These are phyloP conservation scores for Melopsittacus undulatus DNA, from an alignment of 2,797 vertebrate genomes.

Conservation along the genomic window DNA sequence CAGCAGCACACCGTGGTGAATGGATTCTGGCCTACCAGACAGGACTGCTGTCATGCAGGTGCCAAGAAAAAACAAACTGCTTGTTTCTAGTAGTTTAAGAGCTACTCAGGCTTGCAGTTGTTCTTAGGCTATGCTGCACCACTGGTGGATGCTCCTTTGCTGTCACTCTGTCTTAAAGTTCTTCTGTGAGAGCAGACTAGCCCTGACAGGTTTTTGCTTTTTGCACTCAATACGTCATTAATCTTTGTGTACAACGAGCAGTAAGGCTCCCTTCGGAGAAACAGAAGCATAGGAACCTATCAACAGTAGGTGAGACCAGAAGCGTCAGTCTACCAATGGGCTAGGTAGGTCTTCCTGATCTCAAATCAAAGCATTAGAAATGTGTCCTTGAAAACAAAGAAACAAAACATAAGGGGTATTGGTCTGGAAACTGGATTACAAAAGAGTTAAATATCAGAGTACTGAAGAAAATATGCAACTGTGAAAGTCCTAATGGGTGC, in stretches of 20 bases:
- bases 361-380: not conserved
- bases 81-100: not conserved
- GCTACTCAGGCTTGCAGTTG: not conserved
- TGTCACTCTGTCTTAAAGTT: not conserved
- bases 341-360: not conserved
- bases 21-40: not conserved
- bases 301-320: not conserved
- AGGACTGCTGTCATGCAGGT: not conserved
- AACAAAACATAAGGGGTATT: not conserved
- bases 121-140: not conserved
- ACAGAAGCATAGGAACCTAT: not conserved
- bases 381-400: not conserved
- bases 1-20: not conserved
- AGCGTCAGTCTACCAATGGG: not conserved
- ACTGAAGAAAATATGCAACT: not conserved
- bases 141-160: not conserved
- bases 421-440: not conserved
- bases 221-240: not conserved
- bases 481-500: not conserved
- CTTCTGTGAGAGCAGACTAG: not conserved
- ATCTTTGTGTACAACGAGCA: not conserved
- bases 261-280: not conserved
- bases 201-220: not conserved
- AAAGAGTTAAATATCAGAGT: not conserved
- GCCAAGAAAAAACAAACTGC: not conserved